Base-by-base conservation (phyloP, 2,113 vertebrate genomes). In the Antechinus flavipes region DNA sequence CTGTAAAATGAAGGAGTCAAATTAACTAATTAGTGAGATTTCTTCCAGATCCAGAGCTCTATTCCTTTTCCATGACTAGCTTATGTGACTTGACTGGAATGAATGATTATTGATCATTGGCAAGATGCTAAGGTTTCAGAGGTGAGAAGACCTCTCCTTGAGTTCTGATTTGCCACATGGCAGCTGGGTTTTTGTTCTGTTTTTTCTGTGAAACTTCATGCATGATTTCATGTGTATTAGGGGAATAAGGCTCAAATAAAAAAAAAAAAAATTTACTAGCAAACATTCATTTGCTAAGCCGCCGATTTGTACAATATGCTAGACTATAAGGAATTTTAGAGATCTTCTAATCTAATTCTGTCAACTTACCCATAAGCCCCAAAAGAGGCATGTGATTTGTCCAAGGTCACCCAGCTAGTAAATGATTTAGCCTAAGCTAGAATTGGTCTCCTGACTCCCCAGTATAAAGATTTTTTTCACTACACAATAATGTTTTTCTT, bases 321-420 rank as follows among this genome's bases (percentile, higher is more conserved):
- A 0, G 30, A 53, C 49, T 91, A 5, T 90, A 94, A 96, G 89
- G 24, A 61, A 95, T 19, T 27, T 84, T 93, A 95, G 42, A 53
- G 54, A 94, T 46, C 54, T 93, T 42, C 25, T 93, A 89, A 26
- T 50, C 9, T 47, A 96, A 55, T 16, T 47, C 9, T 26, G 22
- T 26, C 2, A 3, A 54, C 94, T 90, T 93, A 90, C 27, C 76
- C 25, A 52, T 84, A 42, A 90, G 22, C 91, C 54, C 76, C 27
- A 68, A 35, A n/a, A 16, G 61, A 52, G 89, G 56, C 26, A 91
- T 92, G 93, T 30, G 50, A 93, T 92, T 68, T 92, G 3, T n/a
- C 26, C 14, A 22, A 5, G 2, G 22, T 89, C 92, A 93, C 93
- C 6, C 35, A 91, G 35, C 46, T 24, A 54, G 8, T 16, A 19